These are phyloP conservation scores for Zoanthus sociatus DNA, from an alignment of 92 coral and sea anemone species.

Conservation along the genomic window DNA sequence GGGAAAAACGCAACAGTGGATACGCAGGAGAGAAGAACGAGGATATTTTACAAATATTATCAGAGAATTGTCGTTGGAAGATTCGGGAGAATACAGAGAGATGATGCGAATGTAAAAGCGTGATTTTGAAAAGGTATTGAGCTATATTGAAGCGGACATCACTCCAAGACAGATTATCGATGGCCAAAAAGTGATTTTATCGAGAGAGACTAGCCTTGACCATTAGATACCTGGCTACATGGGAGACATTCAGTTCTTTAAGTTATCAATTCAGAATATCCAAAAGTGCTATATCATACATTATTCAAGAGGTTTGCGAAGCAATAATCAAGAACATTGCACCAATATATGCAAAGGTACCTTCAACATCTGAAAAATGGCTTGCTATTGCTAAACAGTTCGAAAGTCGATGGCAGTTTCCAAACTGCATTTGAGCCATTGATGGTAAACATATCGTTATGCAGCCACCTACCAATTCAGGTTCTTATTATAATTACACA, in stretches of 20 bases:
- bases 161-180: constrained; percentile 15
- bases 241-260: constrained; percentile 50
- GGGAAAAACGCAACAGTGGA: not conserved
- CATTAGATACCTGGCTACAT: constrained; percentile 58
- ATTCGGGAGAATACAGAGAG: constrained; percentile 35
- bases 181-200: constrained; percentile 10
- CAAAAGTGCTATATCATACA: constrained; percentile 51
- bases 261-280: constrained; percentile 62
- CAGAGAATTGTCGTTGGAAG: constrained; percentile 36
- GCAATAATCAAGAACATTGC: constrained; percentile 27
- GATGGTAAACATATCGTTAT: constrained; percentile 59
- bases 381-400: constrained; percentile 16
- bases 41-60: not conserved
- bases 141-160: constrained; percentile 17
- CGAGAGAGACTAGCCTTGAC: constrained; percentile 37
- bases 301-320: constrained; percentile 47
- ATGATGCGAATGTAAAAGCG: constrained; percentile 42
- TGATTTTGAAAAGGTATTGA: constrained; percentile 2
- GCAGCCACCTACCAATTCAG: constrained; percentile 63
- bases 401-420: constrained; percentile 37
- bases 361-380: constrained; percentile 41
- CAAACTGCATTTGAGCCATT: constrained; percentile 56
- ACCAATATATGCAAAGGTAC: constrained; percentile 10
- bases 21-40: not conserved
- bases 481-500: constrained; percentile 54